Evolutionary conservation across 30 jellyfish, hydroid and myxozoan genomes (phyloP).

Genomic region (Turritopsis rubra): DNA sequence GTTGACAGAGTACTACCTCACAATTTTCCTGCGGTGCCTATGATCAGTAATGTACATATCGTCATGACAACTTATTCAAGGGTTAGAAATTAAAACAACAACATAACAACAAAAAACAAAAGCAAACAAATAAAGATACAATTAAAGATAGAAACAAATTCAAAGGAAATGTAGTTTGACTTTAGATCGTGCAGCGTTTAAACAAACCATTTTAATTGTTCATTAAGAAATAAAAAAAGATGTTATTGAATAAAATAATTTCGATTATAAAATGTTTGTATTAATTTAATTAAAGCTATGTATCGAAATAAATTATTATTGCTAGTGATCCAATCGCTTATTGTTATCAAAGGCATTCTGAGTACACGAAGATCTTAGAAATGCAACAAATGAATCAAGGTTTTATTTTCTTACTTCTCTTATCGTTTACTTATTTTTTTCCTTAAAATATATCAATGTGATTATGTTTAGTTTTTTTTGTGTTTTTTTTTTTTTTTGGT

Average conservation of each 20-base stretch:
- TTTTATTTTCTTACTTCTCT: background rate
- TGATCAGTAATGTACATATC: too few species aligned
- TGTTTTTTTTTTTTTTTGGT: background rate
- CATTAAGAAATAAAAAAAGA: background rate
- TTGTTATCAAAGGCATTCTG: background rate
- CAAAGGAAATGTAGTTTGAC: background rate
- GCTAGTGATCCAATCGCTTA: background rate
- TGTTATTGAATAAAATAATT: background rate
- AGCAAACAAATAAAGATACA: background rate
- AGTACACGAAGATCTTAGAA: background rate
- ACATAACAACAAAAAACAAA: background rate
- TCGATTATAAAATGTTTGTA: background rate
- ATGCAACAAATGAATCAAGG: background rate
- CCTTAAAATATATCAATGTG: background rate
- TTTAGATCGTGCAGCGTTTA: background rate
- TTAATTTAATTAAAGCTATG: background rate
- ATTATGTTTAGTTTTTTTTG: background rate
- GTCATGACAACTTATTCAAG: too few species aligned
- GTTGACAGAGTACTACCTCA: too few species aligned
- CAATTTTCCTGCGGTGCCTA: too few species aligned
- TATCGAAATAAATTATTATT: background rate
- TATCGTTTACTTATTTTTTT: background rate
- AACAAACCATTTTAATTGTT: background rate
- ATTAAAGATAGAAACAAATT: background rate
- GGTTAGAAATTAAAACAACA: too few species aligned